phyloP scores from a whole-genome alignment of 2,797 vertebrate species.

The Phoebastria nigripes region DNA sequence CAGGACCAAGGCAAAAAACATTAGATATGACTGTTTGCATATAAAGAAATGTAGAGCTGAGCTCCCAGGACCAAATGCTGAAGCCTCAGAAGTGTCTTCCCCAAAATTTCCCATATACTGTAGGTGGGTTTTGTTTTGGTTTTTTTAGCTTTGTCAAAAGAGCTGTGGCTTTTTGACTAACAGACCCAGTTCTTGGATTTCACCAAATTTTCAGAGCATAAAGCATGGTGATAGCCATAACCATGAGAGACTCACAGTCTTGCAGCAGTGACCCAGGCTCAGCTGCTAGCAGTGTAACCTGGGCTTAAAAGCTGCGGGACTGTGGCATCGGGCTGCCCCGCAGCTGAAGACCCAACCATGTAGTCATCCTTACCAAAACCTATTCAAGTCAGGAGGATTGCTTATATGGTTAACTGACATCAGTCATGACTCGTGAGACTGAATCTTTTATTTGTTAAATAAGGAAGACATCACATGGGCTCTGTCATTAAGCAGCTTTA shows the following conservation, averaged over 20 bases:
- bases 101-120: accelerated
- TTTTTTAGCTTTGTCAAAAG: background rate
- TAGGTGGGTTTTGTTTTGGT: background rate
- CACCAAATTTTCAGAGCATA: background rate
- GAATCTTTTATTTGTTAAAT: background rate
- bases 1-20: background rate
- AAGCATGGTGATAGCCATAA: background rate
- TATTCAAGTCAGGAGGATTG: background rate
- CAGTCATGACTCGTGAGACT: background rate
- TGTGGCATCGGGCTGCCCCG: accelerated
- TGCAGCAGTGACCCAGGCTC: background rate
- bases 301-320: background rate
- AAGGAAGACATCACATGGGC: background rate
- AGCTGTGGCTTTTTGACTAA: background rate
- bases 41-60: background rate
- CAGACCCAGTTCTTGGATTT: background rate
- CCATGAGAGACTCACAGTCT: accelerated
- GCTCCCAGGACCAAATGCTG: background rate
- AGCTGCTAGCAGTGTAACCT: background rate
- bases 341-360: background rate
- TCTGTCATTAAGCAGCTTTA: background rate
- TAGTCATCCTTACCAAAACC: background rate
- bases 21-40: background rate
- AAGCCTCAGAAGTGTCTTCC: background rate
- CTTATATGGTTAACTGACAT: background rate